Evolutionary conservation across 2,113 vertebrate species (phyloP).

Genomic region (Neotragus pygmaeus): DNA sequence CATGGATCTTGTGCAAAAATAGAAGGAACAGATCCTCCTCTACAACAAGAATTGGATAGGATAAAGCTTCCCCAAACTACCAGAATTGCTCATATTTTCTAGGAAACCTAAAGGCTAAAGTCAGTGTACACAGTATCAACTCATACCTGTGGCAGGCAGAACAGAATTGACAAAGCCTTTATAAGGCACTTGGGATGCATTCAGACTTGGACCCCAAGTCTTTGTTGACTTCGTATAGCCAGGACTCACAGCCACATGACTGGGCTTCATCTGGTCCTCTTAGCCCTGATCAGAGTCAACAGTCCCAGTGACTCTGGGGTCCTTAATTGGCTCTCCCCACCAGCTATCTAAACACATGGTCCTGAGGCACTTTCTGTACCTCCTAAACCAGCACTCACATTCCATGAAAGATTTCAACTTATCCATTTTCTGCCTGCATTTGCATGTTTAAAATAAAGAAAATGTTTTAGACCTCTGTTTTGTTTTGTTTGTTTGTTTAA

Average conservation of each 20-base stretch:
- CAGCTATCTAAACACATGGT: neutral
- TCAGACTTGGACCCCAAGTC: neutral
- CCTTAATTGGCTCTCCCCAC: neutral
- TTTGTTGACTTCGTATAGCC: neutral
- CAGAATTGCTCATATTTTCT: neutral
- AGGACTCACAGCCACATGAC: neutral
- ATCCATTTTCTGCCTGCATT: constrained; percentile 46
- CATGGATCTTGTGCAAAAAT: neutral
- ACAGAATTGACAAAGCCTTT: neutral
- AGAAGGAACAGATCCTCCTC: neutral
- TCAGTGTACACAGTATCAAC: neutral
- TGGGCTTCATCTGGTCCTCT: neutral
- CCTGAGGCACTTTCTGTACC: neutral
- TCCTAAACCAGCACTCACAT: neutral
- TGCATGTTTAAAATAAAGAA: constrained; percentile 17
- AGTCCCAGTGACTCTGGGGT: neutral
- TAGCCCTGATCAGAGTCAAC: neutral
- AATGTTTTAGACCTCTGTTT: constrained; percentile 16
- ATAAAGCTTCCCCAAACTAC: neutral
- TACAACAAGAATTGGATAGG: neutral
- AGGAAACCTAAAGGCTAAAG: neutral
- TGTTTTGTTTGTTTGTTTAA: neutral
- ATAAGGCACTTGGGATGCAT: neutral
- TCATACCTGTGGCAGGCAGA: neutral
- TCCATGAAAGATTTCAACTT: neutral